These are phyloP conservation scores for Numida meleagris DNA, from an alignment of 2,113 vertebrate genomes.

Conservation along the genomic window DNA sequence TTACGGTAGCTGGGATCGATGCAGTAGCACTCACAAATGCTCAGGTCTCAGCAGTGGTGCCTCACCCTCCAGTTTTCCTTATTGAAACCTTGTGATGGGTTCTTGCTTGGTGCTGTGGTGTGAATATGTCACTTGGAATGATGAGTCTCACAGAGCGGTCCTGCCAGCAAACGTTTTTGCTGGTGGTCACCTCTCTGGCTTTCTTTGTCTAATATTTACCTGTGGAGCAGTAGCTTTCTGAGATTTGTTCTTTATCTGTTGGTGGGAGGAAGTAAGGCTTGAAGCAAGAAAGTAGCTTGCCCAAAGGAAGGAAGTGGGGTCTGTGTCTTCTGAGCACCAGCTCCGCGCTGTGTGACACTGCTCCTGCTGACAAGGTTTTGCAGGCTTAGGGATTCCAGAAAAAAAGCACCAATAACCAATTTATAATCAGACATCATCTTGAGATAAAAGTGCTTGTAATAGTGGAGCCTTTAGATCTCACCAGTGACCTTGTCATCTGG, in stretches of 20 bases:
- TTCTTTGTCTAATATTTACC: background rate
- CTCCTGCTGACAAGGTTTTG: background rate
- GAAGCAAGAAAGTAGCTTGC: background rate
- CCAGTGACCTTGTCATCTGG: background rate
- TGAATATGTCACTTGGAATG: background rate
- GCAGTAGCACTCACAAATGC: accelerated
- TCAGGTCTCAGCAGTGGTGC: accelerated
- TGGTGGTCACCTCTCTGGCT: accelerated
- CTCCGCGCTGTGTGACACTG: accelerated
- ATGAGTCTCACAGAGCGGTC: background rate
- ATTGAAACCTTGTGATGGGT: accelerated
- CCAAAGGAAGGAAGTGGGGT: background rate
- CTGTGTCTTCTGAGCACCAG: background rate
- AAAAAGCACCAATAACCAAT: background rate
- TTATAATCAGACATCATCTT: background rate
- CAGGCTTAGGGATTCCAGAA: background rate
- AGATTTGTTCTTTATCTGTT: background rate
- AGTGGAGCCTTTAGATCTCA: background rate
- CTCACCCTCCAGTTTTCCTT: background rate
- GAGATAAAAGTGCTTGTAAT: background rate
- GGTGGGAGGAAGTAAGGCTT: background rate
- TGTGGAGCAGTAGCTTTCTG: background rate
- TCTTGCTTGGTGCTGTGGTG: background rate
- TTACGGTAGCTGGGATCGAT: background rate
- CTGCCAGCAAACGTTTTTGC: background rate